These are phyloP conservation scores for Saccopteryx leptura DNA, from an alignment of 2,113 vertebrate species.

Conservation along the genomic window DNA sequence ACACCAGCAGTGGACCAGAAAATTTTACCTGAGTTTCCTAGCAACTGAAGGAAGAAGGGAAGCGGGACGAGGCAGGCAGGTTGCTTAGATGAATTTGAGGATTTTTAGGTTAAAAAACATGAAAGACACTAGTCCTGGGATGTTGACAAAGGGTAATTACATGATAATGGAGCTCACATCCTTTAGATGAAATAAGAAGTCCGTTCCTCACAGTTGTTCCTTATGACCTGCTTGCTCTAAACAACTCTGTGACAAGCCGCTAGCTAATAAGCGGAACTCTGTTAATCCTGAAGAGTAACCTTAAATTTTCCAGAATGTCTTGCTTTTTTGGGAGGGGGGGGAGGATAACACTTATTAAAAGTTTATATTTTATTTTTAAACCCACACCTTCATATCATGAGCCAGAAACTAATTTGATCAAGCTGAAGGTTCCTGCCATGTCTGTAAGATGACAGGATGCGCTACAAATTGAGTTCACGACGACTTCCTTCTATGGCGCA, in stretches of 20 bases:
- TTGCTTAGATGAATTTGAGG: background rate
- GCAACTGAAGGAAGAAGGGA: background rate
- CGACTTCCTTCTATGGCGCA: background rate
- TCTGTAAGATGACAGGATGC: slow-evolving; percentile 35
- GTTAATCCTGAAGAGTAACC: background rate
- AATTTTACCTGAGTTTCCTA: background rate
- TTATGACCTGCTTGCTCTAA: background rate
- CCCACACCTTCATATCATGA: background rate
- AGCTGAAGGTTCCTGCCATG: slow-evolving; percentile 4
- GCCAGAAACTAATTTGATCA: slow-evolving; percentile 45
- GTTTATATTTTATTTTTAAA: slow-evolving; percentile 44
- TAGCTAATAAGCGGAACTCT: background rate
- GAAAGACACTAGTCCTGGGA: background rate
- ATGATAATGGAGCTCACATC: background rate
- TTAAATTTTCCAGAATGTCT: slow-evolving; percentile 25
- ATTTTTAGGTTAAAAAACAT: background rate
- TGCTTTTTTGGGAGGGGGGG: background rate
- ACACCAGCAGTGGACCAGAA: background rate
- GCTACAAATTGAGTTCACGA: slow-evolving; percentile 57
- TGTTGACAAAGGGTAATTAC: background rate
- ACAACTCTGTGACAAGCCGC: background rate
- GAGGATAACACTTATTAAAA: slow-evolving; percentile 59
- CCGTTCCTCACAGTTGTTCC: background rate
- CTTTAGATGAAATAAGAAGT: background rate
- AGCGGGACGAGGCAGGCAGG: background rate